A percentile compares a stretch with the other conserved stretches of the same genome.
phyloP scores from a whole-genome alignment of 2,888 invertebrate genomes.

The Chromoteleia sp. region DNA sequence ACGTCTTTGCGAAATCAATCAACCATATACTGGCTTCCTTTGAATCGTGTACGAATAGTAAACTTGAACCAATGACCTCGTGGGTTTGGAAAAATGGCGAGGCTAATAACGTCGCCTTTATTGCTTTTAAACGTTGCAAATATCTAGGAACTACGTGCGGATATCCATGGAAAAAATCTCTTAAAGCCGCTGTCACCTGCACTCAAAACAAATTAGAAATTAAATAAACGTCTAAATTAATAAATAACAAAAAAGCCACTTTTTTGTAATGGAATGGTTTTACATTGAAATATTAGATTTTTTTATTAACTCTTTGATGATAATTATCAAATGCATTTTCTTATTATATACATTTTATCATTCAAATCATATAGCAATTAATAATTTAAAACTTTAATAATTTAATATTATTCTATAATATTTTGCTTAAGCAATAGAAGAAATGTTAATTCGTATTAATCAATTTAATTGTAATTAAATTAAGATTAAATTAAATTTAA shows the following conservation, averaged over 20 bases:
- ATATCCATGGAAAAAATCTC: conserved; percentile 92
- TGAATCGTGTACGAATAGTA: conserved; percentile 97
- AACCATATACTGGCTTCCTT: conserved; percentile 96
- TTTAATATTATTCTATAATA: too few relatives aligned
- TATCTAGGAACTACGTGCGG: conserved; percentile 92
- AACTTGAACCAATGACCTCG: conserved; percentile 97
- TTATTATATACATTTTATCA: not conserved
- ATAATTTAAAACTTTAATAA: conserved; percentile 1
- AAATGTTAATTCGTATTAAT: too few relatives aligned
- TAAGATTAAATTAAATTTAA: too few relatives aligned
- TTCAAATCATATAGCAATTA: not conserved
- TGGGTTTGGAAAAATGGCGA: conserved; percentile 96
- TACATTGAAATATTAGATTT: conserved; percentile 13
- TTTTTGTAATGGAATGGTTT: not conserved
- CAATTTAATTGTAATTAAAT: too few relatives aligned
- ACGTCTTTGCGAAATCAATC: conserved; percentile 98
- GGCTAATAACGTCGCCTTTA: conserved; percentile 92
- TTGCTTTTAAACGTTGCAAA: conserved; percentile 93
- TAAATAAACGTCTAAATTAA: not conserved
- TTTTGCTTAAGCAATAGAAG: too few relatives aligned
- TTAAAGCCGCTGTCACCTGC: conserved; percentile 91
- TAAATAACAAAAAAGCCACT: not conserved
- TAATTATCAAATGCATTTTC: not conserved
- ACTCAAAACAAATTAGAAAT: conserved; percentile 18
- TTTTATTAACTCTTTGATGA: not conserved